A percentile compares a stretch with the other conserved stretches of the same genome.
These are phyloP conservation scores for Forpus xanthops DNA, from an alignment of 2,797 vertebrate genomes.

Conservation along the genomic window DNA sequence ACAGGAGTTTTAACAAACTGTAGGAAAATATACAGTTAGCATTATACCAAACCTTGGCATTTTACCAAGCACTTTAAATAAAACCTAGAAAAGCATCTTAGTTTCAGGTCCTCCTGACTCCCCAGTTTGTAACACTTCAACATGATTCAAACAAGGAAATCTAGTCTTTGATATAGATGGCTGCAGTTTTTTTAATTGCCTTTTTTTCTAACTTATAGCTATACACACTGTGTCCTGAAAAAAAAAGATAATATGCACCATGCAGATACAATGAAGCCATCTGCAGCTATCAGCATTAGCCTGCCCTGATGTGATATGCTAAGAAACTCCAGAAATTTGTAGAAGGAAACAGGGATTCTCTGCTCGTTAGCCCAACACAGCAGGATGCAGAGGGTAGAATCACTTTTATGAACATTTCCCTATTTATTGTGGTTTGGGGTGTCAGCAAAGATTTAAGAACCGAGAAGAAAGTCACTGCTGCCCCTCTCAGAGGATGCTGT, in stretches of 20 bases:
- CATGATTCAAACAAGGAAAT: background rate
- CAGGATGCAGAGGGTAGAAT: background rate
- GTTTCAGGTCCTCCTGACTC: background rate
- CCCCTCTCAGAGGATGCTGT: background rate
- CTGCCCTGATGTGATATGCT: background rate
- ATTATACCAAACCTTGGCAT: background rate
- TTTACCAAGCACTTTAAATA: background rate
- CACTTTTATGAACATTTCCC: background rate
- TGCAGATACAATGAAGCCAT: background rate
- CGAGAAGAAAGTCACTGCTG: background rate
- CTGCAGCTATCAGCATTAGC: background rate
- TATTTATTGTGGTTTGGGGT: background rate
- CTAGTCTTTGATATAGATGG: background rate
- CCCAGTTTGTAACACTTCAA: background rate
- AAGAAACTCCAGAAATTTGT: background rate
- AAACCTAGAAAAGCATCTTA: background rate
- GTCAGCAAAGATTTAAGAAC: background rate
- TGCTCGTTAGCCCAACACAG: background rate
- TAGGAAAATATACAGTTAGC: background rate
- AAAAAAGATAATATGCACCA: background rate
- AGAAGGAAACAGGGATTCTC: background rate
- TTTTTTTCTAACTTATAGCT: background rate
- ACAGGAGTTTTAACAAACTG: background rate
- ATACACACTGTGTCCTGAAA: background rate
- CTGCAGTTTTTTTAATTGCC: background rate